A percentile compares a stretch with the other conserved stretches of the same genome.
phyloP scores from a whole-genome alignment of 37 sponge, comb jelly and placozoan species.

The Bolinopsis microptera region DNA sequence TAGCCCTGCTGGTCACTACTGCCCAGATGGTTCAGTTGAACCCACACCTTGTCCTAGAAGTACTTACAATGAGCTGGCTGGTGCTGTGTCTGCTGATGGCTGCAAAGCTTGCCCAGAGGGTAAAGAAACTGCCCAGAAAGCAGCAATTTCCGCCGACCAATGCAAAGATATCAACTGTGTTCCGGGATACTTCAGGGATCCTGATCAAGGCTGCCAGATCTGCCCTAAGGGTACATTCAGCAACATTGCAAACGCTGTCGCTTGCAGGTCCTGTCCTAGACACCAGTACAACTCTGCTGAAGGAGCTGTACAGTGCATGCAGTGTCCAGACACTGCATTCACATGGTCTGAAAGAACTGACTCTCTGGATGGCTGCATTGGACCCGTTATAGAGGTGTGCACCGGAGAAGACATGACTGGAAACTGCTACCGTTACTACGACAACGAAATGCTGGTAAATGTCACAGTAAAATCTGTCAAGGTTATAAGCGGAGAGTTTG shows the following conservation, averaged over 20 bases:
- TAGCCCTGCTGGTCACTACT: neutral
- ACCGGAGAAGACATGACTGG: constrained; percentile 23
- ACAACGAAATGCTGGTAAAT: neutral
- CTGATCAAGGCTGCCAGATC: neutral
- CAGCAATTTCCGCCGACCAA: neutral
- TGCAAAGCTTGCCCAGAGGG: too few relatives aligned
- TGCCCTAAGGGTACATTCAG: constrained; percentile 24
- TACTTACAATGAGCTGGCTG: neutral
- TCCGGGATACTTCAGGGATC: neutral
- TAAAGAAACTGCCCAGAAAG: neutral
- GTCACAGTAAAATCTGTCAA: neutral
- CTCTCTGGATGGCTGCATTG: constrained; percentile 24
- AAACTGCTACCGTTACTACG: constrained; percentile 7
- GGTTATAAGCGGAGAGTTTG: constrained; percentile 58
- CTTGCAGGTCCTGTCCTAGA: constrained; percentile 2
- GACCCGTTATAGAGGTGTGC: constrained; percentile 51
- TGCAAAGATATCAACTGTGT: neutral
- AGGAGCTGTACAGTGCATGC: neutral
- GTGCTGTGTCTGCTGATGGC: too few relatives aligned
- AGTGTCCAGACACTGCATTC: constrained; percentile 29
- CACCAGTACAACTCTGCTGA: constrained; percentile 18
- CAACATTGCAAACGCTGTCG: constrained; percentile 5
- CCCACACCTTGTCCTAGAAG: neutral
- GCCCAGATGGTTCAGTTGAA: neutral
- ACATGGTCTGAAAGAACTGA: neutral